Conservation (phyloP, 2,113 vertebrate genomes). For the Chaetodon trifascialis region DNA sequence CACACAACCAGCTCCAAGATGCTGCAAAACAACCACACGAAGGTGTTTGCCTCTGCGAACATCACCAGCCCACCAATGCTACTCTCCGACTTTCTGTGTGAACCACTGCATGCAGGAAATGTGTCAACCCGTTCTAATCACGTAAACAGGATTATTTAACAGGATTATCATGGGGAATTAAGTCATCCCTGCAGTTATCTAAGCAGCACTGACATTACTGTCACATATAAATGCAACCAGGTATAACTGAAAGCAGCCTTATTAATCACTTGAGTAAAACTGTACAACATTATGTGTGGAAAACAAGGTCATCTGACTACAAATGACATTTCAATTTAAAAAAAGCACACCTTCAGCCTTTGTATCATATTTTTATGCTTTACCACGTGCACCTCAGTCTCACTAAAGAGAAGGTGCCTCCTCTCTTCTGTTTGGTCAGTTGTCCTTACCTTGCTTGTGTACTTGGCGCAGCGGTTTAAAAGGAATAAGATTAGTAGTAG, state of each 20-base stretch:
- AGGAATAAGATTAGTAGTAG: not conserved
- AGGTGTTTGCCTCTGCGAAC: not conserved
- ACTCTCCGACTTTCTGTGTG: not conserved
- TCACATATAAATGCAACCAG: not conserved
- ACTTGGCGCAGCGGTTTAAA: not conserved
- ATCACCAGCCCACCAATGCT: not conserved
- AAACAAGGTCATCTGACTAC: not conserved
- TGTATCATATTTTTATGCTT: not conserved
- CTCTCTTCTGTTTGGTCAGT: not conserved
- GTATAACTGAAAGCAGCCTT: not conserved
- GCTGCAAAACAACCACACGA: not conserved
- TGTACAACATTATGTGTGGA: not conserved
- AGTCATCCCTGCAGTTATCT: not conserved
- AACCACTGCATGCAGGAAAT: not conserved
- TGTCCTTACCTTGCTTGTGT: not conserved
- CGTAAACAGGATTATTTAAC: not conserved
- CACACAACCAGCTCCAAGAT: not conserved
- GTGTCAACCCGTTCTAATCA: not conserved
- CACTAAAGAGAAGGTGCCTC: not conserved
- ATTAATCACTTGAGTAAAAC: not conserved
- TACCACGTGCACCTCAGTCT: not conserved
- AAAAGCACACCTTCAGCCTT: not conserved
- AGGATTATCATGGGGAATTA: not conserved
- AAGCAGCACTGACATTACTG: not conserved
- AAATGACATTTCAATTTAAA: not conserved